These are phyloP conservation scores for Laothoe populi DNA, from an alignment of 2,888 invertebrate species.

Conservation along the genomic window DNA sequence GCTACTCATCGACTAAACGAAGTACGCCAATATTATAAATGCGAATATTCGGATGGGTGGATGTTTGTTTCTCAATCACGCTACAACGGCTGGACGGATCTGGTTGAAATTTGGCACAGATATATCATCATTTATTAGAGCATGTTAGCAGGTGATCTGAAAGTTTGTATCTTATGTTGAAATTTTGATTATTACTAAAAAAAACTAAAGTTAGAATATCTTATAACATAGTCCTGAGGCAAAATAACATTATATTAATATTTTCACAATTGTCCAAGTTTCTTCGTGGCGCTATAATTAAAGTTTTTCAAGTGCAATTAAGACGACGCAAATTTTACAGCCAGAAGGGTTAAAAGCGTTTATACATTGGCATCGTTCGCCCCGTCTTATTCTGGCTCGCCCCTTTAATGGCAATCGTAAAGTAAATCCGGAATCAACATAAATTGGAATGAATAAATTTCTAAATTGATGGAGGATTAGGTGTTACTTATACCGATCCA, in stretches of 20 bases:
- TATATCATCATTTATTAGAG: no score
- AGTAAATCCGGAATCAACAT: constrained; percentile 57
- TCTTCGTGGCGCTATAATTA: constrained; percentile 28
- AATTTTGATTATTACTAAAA: no score
- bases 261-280: constrained; percentile 31
- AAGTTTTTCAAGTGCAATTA: constrained; percentile 44
- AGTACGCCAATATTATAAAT: no score
- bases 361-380: constrained; percentile 42
- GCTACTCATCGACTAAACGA: no score
- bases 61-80: no score
- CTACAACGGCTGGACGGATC: no score
- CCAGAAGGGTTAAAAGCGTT: constrained; percentile 39
- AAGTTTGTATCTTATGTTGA: no score
- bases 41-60: no score
- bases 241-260: constrained; percentile 21
- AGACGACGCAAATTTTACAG: constrained; percentile 39
- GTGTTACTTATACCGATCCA: constrained; percentile 40
- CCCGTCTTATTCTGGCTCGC: constrained; percentile 45
- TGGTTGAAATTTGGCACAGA: no score
- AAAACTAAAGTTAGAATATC: no score
- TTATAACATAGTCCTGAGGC: neutral
- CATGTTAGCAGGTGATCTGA: no score
- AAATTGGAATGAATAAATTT: constrained; percentile 51
- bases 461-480: constrained; percentile 47
- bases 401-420: constrained; percentile 62